These are phyloP conservation scores for Takifugu bimaculatus DNA, from an alignment of 2,113 vertebrate genomes.

Conservation along the genomic window DNA sequence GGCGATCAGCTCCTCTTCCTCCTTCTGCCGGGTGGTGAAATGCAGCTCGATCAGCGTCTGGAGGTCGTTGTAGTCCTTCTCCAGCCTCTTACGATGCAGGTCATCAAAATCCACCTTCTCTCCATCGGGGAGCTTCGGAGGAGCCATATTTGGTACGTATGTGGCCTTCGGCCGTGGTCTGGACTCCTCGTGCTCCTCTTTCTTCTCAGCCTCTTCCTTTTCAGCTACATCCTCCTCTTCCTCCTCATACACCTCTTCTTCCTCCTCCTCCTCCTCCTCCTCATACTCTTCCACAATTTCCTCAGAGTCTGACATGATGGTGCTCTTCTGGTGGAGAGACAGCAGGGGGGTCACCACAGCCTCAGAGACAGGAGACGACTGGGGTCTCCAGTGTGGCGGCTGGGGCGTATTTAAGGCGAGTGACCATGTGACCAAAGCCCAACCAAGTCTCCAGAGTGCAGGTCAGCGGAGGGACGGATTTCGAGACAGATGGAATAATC, in stretches of 20 bases:
- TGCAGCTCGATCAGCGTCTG: slow-evolving; percentile 90
- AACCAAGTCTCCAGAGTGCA: slow-evolving; percentile 35
- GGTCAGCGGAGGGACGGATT: slow-evolving; percentile 55
- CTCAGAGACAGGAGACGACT: slow-evolving; percentile 35
- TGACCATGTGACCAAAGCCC: slow-evolving; percentile 62
- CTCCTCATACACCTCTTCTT: slow-evolving; percentile 31
- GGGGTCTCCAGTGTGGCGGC: slow-evolving; percentile 1
- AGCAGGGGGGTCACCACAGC: slow-evolving; percentile 18
- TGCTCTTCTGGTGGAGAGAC: slow-evolving; percentile 7
- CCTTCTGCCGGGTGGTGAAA: slow-evolving; percentile 92
- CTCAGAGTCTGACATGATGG: slow-evolving; percentile 73
- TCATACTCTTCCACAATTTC: slow-evolving; percentile 64
- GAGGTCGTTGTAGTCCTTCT: slow-evolving; percentile 92
- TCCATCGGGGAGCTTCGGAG: slow-evolving; percentile 92
- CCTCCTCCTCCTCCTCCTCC: slow-evolving; percentile 42
- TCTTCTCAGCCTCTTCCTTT: slow-evolving; percentile 31
- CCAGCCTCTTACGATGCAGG: slow-evolving; percentile 91
- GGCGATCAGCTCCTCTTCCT: slow-evolving; percentile 89
- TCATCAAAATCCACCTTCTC: slow-evolving; percentile 97
- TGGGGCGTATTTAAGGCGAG: slow-evolving; percentile 59
- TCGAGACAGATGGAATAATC: slow-evolving; percentile 71
- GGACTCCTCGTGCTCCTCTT: slow-evolving; percentile 43
- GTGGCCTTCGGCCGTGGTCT: slow-evolving; percentile 80
- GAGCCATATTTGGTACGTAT: slow-evolving; percentile 86
- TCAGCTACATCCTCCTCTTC: slow-evolving; percentile 30